phyloP scores from a whole-genome alignment of 2,113 vertebrate species.

The Bos indicus region DNA sequence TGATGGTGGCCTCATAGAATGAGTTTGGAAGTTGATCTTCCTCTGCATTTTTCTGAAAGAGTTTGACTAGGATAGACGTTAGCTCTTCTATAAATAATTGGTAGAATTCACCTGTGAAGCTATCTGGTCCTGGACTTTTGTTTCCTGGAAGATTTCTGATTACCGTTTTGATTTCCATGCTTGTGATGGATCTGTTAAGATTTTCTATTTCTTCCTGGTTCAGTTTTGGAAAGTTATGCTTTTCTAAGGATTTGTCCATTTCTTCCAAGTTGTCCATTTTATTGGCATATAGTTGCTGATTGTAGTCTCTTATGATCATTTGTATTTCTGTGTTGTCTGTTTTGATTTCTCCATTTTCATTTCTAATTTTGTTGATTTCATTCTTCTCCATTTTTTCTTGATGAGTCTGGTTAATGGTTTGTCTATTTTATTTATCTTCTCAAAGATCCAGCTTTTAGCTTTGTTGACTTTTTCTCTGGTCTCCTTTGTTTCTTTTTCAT shows the following conservation, averaged over 20 bases:
- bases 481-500: neutral
- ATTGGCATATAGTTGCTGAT: neutral
- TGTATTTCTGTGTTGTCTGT: neutral
- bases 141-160: neutral
- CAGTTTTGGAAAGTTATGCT: neutral
- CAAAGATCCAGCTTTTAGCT: neutral
- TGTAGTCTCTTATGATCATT: neutral
- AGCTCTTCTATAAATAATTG: neutral
- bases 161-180: neutral
- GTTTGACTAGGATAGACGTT: neutral
- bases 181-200: neutral
- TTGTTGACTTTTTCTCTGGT: neutral
- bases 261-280: neutral
- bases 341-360: neutral
- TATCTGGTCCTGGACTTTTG: neutral
- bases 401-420: neutral
- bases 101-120: neutral
- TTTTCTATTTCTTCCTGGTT: neutral
- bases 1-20: neutral
- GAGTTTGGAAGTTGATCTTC: neutral
- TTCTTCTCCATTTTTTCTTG: neutral
- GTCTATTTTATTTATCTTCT: neutral
- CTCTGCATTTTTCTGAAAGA: neutral
- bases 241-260: neutral
- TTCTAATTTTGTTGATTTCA: neutral